These are phyloP conservation scores for Amazona vittata DNA, from an alignment of 2,113 vertebrate species.

Conservation along the genomic window DNA sequence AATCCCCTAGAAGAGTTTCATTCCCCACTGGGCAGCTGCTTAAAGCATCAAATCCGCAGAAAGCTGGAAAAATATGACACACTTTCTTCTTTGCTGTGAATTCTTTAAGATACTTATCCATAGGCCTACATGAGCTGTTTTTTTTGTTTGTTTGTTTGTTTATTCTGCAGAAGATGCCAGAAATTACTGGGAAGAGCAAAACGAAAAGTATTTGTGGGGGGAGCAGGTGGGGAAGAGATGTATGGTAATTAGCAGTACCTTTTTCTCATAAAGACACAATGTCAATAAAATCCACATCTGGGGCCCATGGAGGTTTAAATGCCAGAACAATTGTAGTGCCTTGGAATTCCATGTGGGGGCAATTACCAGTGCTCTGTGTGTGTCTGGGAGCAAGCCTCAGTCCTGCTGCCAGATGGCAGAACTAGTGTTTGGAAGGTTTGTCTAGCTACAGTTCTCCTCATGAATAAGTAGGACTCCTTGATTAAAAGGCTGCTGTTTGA, in stretches of 20 bases:
- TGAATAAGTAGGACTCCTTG: conserved; percentile 53
- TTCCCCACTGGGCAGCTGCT: neutral
- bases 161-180: neutral
- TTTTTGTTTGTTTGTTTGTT: no score
- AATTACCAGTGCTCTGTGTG: neutral
- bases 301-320: neutral
- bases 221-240: neutral
- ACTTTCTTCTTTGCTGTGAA: neutral
- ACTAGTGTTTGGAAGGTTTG: conserved; percentile 27
- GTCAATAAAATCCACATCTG: neutral
- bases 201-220: neutral
- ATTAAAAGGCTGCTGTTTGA: conserved; percentile 54
- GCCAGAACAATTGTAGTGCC: conserved; percentile 23
- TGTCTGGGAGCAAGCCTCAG: conserved; percentile 16
- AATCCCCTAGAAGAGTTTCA: neutral
- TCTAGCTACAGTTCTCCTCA: conserved; percentile 23
- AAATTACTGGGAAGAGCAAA: neutral
- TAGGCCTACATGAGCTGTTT: neutral
- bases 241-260: neutral
- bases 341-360: conserved; percentile 51
- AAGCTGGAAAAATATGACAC: neutral
- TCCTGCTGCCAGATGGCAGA: conserved; percentile 40
- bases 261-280: neutral
- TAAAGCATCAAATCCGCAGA: rapidly evolving
- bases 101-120: neutral